A percentile compares a stretch with the other conserved stretches of the same genome.
These are phyloP conservation scores for Albula goreensis DNA, from an alignment of 2,113 vertebrate species.

Conservation along the genomic window DNA sequence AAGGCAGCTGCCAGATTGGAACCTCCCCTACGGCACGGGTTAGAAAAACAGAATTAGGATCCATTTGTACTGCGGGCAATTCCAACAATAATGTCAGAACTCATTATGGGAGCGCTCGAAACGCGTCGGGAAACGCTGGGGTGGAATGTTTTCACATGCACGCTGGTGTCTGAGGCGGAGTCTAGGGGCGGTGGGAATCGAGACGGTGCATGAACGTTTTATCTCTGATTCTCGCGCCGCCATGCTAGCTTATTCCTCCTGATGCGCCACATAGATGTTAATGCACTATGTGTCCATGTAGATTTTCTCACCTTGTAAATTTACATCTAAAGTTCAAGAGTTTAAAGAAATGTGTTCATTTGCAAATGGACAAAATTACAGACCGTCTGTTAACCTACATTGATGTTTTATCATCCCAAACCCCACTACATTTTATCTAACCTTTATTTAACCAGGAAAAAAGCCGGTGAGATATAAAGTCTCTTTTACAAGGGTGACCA, in stretches of 20 bases:
- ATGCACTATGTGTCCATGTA: not conserved
- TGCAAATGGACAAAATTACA: too few species aligned
- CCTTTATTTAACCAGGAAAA: too few species aligned
- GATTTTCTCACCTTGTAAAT: too few species aligned
- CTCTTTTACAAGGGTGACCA: too few species aligned
- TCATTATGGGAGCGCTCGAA: constrained; percentile 14
- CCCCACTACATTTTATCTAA: too few species aligned
- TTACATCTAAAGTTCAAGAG: too few species aligned
- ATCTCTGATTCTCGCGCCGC: not conserved
- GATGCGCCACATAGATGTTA: not conserved
- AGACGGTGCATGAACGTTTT: not conserved
- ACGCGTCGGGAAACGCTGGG: not conserved
- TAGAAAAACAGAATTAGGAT: constrained; percentile 34
- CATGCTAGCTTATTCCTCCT: not conserved
- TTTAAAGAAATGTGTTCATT: too few species aligned
- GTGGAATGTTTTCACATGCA: not conserved
- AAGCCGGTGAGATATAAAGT: too few species aligned
- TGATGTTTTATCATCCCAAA: too few species aligned
- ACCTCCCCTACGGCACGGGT: constrained; percentile 4
- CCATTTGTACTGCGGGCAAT: constrained; percentile 17
- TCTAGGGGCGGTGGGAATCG: not conserved
- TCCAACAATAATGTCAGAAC: constrained; percentile 32
- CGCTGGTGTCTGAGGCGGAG: not conserved
- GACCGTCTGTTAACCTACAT: too few species aligned
- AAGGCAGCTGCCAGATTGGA: constrained; percentile 1